Evolutionary conservation across 2,888 invertebrate species (phyloP), one percentile per base, ranked within the genome.

Genomic region (Julus scandinavius): DNA sequence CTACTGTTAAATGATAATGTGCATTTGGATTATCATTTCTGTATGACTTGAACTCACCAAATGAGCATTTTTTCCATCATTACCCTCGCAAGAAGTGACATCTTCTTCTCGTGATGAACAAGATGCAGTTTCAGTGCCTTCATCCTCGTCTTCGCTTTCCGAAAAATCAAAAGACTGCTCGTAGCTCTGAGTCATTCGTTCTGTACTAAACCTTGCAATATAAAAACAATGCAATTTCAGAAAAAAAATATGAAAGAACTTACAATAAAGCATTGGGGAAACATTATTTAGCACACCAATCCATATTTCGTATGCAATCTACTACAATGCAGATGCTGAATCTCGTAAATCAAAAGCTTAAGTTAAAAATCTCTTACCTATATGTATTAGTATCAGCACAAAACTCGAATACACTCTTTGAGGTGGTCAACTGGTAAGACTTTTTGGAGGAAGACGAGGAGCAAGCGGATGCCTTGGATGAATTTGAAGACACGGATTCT

Each of bases 121-220:
- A 45, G 88, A 88, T 13, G 86, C 84, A 38, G 88, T 85, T 80
- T 89, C 89, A 15, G 88, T 89, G 83, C 90, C 90, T 38, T 90
- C 91, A 40, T 91, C 91, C 87, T 93, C 93, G 88, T 93, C 93
- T 45, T 93, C 93, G 90, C 93, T 93, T 89, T 93, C 93, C 11
- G 93, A 93, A 45, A 87, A 41, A 20, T 89, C 89, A 49, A 87
- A 89, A 54, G 86, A 84, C 38, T 89, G 87, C 38, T 88, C 87
- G 38, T 88, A 89, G 20, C 83, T 58, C 40, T 88, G 88, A 1
- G 88, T 85, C 86, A 89, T 84, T 38, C 88, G 80, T 54, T 89
- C 89, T 15, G 88, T 88, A 45, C 89, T 88, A 83, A 89, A 89
- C 88, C 89, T 89, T 40, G 40, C 11, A 63, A 63, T 15, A 13